Conservation (phyloP, 37 sponge, comb jelly and placozoan genomes). For the Spongia lamella region DNA sequence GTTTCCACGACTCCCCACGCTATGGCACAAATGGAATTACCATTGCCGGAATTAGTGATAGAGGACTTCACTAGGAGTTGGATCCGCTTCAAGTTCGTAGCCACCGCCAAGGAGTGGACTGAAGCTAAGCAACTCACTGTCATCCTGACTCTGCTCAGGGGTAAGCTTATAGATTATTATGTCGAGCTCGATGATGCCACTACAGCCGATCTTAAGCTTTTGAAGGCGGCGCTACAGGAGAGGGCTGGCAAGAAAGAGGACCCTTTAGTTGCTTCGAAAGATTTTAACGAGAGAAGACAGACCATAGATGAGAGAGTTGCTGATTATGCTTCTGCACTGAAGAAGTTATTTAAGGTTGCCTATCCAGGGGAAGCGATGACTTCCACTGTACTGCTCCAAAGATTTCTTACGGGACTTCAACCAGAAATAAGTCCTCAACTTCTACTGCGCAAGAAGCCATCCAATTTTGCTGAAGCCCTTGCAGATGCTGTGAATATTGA, state of each 20-base stretch:
- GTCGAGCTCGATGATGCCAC: slow-evolving; percentile 15
- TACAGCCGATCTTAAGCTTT: slow-evolving; percentile 12
- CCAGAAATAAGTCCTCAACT: slow-evolving; percentile 34
- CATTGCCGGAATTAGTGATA: too few species aligned
- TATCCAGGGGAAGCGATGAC: slow-evolving; percentile 32
- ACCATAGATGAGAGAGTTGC: slow-evolving; percentile 14
- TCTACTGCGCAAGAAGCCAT: slow-evolving; percentile 11
- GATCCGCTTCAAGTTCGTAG: slow-evolving; percentile 38
- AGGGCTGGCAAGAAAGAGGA: slow-evolving; percentile 10
- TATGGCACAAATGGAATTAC: too few species aligned
- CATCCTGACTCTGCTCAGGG: slow-evolving; percentile 28
- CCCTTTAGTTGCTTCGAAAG: slow-evolving; percentile 15
- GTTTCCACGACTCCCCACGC: too few species aligned
- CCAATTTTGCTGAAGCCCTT: slow-evolving; percentile 22
- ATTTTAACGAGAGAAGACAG: not conserved
- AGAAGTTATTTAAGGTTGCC: slow-evolving; percentile 30
- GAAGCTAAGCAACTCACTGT: slow-evolving; percentile 47
- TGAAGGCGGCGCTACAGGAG: slow-evolving; percentile 19
- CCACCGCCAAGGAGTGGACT: slow-evolving; percentile 43
- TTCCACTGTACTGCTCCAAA: slow-evolving; percentile 32
- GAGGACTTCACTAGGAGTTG: not conserved
- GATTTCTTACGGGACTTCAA: slow-evolving; percentile 39
- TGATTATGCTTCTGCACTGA: slow-evolving; percentile 21
- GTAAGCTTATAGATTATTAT: slow-evolving; percentile 34
- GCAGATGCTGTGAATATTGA: slow-evolving; percentile 27